Base-by-base conservation (phyloP, 2,888 invertebrate species). In the Acleris holmiana region DNA sequence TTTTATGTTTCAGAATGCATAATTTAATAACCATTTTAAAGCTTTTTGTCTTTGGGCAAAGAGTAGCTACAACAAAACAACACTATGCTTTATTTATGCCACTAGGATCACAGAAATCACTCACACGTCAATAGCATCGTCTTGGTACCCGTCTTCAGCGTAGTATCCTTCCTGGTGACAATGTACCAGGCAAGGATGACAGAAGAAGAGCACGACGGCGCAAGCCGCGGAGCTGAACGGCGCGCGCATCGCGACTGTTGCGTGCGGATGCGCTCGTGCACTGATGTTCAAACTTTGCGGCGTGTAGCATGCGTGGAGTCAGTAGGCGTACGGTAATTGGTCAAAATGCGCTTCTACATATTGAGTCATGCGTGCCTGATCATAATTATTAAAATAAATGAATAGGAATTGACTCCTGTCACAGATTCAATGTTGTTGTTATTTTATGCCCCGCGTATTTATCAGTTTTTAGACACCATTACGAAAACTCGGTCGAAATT, bases 161-260 rank as follows among this genome's bases (percentile, higher is more conserved):
- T 83, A 81, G 78, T 91, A 91, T 70, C 90, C 84, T 63, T 86
- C 84, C 67, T 83, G 80, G 71, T 82, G 80, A 71, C 80, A 75
- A 67, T 80, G 79, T 83, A 89, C 89, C 80, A 89, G 86, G 88
- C 69, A 65, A 55, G 70, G 83, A 89, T 83, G 75, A 72, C 70
- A 69, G 61, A 83, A 69, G 69, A 90, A 82, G 70, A 89, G 85
- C 71, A 83, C 61, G 64, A 78, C 78, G 44, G 44, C 44, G 70
- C 73, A 82, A 76, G 83, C 85, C 84, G 83, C 82, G 82, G 78
- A 73, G 77, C 80, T 76, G 80, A 75, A 69, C 84, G 87, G 84
- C 87, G 88, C 87, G 83, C 90, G 90, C 91, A 91, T 91, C 82
- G 76, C 87, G 89, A 90, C 91, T 90, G 90, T 76, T 74, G 77